Conservation (phyloP, 64 coral and sea anemone species). For the Dendronephthya gigantea region DNA sequence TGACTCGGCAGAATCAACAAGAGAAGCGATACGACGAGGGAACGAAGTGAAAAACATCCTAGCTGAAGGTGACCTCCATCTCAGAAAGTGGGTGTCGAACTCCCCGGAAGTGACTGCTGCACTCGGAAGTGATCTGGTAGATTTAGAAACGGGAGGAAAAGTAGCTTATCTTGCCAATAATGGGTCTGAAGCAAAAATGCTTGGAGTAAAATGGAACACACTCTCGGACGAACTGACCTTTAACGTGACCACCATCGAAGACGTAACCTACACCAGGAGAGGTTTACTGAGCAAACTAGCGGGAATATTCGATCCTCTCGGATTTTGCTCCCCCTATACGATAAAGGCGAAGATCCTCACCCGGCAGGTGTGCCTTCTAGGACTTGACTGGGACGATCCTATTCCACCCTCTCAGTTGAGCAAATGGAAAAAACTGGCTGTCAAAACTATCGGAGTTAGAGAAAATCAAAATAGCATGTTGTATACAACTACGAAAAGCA, state of each 20-base stretch:
- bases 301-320: background rate
- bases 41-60: background rate
- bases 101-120: background rate
- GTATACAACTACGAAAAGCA: background rate
- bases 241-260: background rate
- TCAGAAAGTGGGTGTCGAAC: background rate
- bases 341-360: constrained; percentile 9
- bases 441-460: background rate
- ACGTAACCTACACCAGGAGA: background rate
- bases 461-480: background rate
- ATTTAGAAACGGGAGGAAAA: background rate
- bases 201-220: background rate
- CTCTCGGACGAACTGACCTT: background rate
- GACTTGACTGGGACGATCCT: background rate
- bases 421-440: background rate
- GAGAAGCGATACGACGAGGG: background rate
- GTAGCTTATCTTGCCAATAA: background rate
- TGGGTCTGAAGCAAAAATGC: background rate
- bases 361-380: background rate
- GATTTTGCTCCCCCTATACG: background rate
- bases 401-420: background rate
- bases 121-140: background rate
- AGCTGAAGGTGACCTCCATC: background rate
- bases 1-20: background rate
- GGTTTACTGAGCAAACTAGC: constrained; percentile 2